These are phyloP conservation scores for Odontamblyopus rebecca DNA, from an alignment of 2,797 vertebrate species.

Conservation along the genomic window DNA sequence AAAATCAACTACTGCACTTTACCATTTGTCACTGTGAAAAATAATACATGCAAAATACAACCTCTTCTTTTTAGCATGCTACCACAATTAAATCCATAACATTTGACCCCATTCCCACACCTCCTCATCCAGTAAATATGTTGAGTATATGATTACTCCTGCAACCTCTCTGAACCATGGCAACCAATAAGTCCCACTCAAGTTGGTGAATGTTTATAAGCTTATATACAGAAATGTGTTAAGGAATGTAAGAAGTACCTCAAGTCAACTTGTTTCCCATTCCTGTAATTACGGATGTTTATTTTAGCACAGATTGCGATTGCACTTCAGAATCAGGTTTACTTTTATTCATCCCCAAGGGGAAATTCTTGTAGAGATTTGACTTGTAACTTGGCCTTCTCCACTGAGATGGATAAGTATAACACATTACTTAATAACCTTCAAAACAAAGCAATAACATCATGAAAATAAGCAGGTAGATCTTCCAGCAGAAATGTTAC, in stretches of 20 bases:
- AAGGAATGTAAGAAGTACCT: background rate
- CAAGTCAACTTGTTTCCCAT: too few species aligned
- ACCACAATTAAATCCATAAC: background rate
- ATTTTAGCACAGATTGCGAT: too few species aligned
- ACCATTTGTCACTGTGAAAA: background rate
- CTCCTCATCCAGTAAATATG: background rate
- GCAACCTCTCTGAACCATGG: too few species aligned
- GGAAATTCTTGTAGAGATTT: too few species aligned
- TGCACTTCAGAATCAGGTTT: too few species aligned
- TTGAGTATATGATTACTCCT: background rate
- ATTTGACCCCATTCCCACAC: background rate
- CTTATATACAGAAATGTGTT: background rate
- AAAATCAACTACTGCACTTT: slow-evolving; percentile 5
- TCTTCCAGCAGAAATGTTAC: too few species aligned
- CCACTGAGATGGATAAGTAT: too few species aligned
- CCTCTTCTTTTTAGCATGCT: background rate
- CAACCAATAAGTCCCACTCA: background rate
- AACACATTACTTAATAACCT: too few species aligned
- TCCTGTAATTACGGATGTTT: background rate
- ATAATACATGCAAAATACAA: background rate
- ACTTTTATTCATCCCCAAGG: too few species aligned
- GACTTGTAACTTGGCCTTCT: too few species aligned
- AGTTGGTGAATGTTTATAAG: background rate
- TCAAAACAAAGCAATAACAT: too few species aligned
- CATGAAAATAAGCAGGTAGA: too few species aligned